phyloP scores from a whole-genome alignment of 2,113 vertebrate genomes.

The Mustela lutreola region DNA sequence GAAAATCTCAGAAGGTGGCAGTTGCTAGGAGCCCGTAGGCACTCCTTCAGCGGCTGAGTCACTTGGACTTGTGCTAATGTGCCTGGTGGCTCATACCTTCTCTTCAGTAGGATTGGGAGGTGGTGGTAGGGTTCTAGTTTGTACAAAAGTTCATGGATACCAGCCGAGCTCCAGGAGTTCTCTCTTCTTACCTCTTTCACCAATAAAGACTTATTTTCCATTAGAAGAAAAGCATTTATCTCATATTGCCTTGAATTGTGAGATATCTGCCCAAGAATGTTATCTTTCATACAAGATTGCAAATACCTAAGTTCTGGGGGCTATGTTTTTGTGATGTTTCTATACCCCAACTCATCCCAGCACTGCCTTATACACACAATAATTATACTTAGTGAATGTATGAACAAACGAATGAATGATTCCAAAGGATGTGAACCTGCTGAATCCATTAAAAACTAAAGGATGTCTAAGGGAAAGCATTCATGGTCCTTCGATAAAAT shows the following conservation, averaged over 20 bases:
- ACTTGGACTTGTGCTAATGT: neutral
- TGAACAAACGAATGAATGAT: slow-evolving; percentile 21
- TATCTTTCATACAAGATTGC: neutral
- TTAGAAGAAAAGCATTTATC: neutral
- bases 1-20: neutral
- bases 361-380: neutral
- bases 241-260: neutral
- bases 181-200: slow-evolving; percentile 25
- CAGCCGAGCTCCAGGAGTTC: neutral
- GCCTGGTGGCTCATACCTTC: neutral
- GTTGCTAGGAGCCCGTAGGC: neutral
- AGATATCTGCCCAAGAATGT: neutral
- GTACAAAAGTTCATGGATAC: neutral
- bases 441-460: neutral
- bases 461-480: neutral
- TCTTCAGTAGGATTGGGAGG: neutral
- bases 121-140: neutral
- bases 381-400: neutral
- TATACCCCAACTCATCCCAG: neutral
- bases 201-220: neutral
- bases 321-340: neutral
- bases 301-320: neutral
- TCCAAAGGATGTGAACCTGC: neutral
- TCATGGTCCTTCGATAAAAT: neutral
- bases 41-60: neutral